Evolutionary conservation across 2,797 vertebrate species (phyloP), one percentile per base, ranked within the genome.

Genomic region (Acanthurus tractus): DNA sequence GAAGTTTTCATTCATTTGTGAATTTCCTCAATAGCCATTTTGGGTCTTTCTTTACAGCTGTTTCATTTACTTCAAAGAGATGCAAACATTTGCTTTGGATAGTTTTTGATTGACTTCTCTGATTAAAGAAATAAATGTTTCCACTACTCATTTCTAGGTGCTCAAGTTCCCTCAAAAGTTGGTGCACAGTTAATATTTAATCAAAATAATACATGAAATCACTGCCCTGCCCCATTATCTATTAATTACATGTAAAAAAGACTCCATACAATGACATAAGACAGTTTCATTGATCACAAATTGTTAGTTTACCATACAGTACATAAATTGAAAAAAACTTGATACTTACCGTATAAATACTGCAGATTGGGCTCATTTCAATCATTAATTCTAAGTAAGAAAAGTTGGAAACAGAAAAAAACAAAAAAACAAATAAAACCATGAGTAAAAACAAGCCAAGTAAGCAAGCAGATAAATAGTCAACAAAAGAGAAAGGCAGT

Each of bases 321-420:
- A 22, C 18, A 57, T 22, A 12, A 79, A 34, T 34, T 34, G 29
- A 34, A 34, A 34, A 34, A 81, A 68, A 59, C 36, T 56, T 77
- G 22, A 88, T 91, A 93, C 92, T 93, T 65, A 94, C 92, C 86
- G 6, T 61, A 9, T 23, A 70, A 68, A 78, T 9, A n/a, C 59
- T 59, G 69, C 10, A 70, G 49, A 59, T 25, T 12, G 55, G 15
- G 46, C 20, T 48, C 1, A 23, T 48, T 54, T 64, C 62, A 61
- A 38, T 53, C 17, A 38, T 34, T 45, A 1, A 42, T 36, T 59
- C 29, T 64, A 4, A 34, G 29, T 53, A 12, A 59, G 34, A 65
- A 46, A 75, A 57, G 48, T 46, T 2, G 58, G 44, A 71, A 76
- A 63, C 3, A 58, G 13, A 58, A 40, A 8, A 29, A 17, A 3